Evolutionary conservation across 2,113 vertebrate genomes (phyloP).

Genomic region (Electrona antarctica): DNA sequence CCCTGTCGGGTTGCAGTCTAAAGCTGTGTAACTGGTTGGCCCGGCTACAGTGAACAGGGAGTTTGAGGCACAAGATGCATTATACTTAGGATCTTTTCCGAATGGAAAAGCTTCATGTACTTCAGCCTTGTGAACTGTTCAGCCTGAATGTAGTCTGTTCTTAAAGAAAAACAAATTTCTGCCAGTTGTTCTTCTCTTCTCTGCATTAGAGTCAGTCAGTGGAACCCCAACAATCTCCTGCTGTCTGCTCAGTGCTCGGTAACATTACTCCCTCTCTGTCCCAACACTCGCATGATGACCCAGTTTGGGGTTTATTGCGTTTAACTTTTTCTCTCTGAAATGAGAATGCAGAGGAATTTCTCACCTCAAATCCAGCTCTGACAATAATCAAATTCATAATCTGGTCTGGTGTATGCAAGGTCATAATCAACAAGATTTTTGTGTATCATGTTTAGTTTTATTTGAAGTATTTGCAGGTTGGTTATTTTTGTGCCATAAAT

Average conservation of each 20-base stretch:
- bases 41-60: slow-evolving; percentile 6
- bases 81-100: slow-evolving; percentile 8
- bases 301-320: slow-evolving; percentile 43
- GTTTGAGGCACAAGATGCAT: not conserved
- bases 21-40: slow-evolving; percentile 37
- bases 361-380: not conserved
- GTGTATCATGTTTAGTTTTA: not conserved
- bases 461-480: not conserved
- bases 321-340: slow-evolving; percentile 26
- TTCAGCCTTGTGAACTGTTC: slow-evolving; percentile 9
- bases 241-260: slow-evolving; percentile 7
- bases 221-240: slow-evolving; percentile 1
- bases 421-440: not conserved
- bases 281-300: slow-evolving; percentile 32
- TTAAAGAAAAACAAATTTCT: too few species aligned
- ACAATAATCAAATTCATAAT: not conserved
- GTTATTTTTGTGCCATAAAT: too few species aligned
- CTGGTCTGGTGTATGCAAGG: not conserved
- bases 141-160: not conserved
- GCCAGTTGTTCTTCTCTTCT: not conserved
- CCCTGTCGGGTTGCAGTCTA: not conserved
- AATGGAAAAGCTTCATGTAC: slow-evolving; percentile 7
- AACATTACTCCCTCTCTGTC: slow-evolving; percentile 13
- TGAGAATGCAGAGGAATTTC: slow-evolving; percentile 26
- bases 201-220: not conserved